A percentile compares a stretch with the other conserved stretches of the same genome.
Conservation (phyloP, 2,888 invertebrate genomes). For the Leptopilina myrica region DNA sequence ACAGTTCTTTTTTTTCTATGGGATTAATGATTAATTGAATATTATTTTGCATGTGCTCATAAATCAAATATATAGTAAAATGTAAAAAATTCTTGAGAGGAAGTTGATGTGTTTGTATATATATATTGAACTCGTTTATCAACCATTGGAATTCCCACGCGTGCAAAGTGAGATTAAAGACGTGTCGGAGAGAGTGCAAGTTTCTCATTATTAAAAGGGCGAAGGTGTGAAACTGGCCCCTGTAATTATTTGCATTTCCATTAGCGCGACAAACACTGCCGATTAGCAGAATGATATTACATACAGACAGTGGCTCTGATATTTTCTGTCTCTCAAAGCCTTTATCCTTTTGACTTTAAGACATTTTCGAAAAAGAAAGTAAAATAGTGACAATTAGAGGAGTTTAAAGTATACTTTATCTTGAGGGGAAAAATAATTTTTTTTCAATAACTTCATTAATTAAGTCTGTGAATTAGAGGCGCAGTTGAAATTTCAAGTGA, state of each 20-base stretch:
- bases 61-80: constrained; percentile 5
- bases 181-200: constrained; percentile 45
- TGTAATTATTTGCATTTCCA: constrained; percentile 66
- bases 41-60: neutral
- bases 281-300: constrained; percentile 7
- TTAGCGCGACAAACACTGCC: constrained; percentile 62
- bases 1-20: neutral
- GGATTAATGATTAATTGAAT: constrained; percentile 7
- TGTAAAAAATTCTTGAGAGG: neutral
- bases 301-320: constrained; percentile 6
- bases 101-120: constrained; percentile 38
- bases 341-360: neutral
- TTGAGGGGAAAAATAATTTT: too few species aligned
- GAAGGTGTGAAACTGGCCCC: constrained; percentile 62
- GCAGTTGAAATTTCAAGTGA: neutral
- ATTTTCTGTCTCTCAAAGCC: neutral
- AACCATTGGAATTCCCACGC: constrained; percentile 54
- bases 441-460: neutral
- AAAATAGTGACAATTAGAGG: neutral
- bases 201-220: constrained; percentile 59
- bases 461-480: too few species aligned
- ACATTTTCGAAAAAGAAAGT: neutral
- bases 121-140: constrained; percentile 48
- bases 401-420: too few species aligned
- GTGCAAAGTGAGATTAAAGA: constrained; percentile 42